These are phyloP conservation scores for Ascidia mentula DNA, from an alignment of 23 tunicate species.

Conservation along the genomic window DNA sequence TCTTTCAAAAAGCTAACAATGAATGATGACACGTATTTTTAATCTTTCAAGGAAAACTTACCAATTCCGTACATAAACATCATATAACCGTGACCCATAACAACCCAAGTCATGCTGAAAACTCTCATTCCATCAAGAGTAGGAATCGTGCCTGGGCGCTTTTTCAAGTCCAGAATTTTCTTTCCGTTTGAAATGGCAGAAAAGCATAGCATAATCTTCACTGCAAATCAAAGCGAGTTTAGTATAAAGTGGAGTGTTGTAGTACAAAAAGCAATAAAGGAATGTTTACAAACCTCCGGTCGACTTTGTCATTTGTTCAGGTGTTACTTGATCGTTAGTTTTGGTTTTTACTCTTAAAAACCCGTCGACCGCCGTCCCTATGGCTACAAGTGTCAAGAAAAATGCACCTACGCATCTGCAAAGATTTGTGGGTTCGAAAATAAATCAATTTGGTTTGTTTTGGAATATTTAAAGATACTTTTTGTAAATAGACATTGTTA, in stretches of 20 bases:
- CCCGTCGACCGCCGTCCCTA: background rate
- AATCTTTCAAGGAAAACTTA: no score
- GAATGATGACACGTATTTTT: no score
- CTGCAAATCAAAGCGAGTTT: background rate
- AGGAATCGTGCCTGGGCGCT: conserved; percentile 37
- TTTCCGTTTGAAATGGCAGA: conserved; percentile 38
- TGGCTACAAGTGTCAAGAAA: background rate
- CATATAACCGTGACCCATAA: conserved; percentile 46
- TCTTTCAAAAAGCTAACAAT: no score
- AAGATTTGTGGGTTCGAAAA: no score
- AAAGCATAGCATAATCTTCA: conserved; percentile 18
- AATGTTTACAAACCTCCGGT: background rate
- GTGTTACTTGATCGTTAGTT: background rate
- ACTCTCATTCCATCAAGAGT: conserved; percentile 66
- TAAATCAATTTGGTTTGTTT: no score
- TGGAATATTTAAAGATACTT: no score
- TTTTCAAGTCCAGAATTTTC: conserved; percentile 24
- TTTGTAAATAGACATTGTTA: no score
- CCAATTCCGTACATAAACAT: conserved; percentile 6
- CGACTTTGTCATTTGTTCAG: background rate
- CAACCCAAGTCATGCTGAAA: conserved; percentile 73
- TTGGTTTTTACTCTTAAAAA: background rate
- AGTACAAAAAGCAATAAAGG: background rate
- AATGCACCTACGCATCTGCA: background rate
- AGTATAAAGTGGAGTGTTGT: no score